Conservation (phyloP, 2,888 invertebrate genomes). For the Blastobasis lacticolella region DNA sequence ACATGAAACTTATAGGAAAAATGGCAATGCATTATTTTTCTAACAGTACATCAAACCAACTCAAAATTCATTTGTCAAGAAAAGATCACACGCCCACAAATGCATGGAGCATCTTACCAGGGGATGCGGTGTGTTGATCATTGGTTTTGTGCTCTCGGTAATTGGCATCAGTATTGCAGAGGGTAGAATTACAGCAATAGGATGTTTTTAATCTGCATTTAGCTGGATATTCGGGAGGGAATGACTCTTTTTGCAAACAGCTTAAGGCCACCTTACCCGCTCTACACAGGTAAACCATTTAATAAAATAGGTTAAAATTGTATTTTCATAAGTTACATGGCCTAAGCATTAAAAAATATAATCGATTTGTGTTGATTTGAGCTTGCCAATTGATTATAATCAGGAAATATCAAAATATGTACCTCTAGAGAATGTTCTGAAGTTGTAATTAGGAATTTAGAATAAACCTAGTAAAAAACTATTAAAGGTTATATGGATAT, state of each 20-base stretch:
- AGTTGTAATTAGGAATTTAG: not conserved
- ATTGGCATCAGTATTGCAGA: slow-evolving; percentile 60
- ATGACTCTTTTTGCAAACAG: slow-evolving; percentile 71
- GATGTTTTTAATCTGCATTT: slow-evolving; percentile 51
- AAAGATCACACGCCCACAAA: slow-evolving; percentile 51
- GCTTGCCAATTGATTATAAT: slow-evolving; percentile 42
- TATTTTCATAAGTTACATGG: slow-evolving; percentile 20
- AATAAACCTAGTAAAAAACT: not conserved
- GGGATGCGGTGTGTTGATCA: slow-evolving; percentile 38
- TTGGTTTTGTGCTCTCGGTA: slow-evolving; percentile 45
- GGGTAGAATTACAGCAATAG: slow-evolving; percentile 62
- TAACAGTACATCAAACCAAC: slow-evolving; percentile 68
- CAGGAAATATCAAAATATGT: slow-evolving; percentile 10
- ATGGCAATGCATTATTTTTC: slow-evolving; percentile 58
- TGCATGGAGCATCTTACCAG: slow-evolving; percentile 56
- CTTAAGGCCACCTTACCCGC: slow-evolving; percentile 61
- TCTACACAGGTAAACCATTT: slow-evolving; percentile 55
- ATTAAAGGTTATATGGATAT: slow-evolving; percentile 2
- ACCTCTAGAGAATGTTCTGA: slow-evolving; percentile 4
- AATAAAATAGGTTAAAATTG: slow-evolving; percentile 47
- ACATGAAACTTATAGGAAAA: slow-evolving; percentile 63
- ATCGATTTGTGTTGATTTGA: slow-evolving; percentile 50
- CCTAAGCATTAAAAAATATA: slow-evolving; percentile 15
- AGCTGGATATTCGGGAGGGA: slow-evolving; percentile 71
- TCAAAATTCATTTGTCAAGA: slow-evolving; percentile 54